phyloP scores from a whole-genome alignment of 2,888 invertebrate genomes.

The Taphrorychus bicolor region DNA sequence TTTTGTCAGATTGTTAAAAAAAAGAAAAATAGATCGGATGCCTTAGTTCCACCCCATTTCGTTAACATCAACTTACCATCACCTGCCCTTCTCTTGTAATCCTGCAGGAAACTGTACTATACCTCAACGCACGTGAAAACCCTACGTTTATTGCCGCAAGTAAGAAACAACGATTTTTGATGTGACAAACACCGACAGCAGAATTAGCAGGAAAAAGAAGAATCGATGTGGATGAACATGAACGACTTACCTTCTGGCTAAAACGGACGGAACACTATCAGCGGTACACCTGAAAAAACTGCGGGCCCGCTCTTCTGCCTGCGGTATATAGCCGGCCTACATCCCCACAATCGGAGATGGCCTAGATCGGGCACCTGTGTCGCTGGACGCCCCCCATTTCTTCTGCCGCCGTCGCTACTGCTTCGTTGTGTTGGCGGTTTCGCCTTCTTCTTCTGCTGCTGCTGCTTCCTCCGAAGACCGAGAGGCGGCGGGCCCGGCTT shows the following conservation, averaged over 20 bases:
- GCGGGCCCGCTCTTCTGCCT: slow-evolving; percentile 48
- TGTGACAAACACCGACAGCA: no score
- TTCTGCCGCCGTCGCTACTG: slow-evolving; percentile 20
- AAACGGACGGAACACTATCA: slow-evolving; percentile 36
- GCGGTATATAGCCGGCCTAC: slow-evolving; percentile 60
- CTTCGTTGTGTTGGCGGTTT: slow-evolving; percentile 7
- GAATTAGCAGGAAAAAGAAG: slow-evolving; percentile 11
- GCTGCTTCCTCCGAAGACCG: neutral
- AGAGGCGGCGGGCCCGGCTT: neutral
- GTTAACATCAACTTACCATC: no score
- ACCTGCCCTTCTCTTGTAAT: no score
- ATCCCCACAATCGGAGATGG: slow-evolving; percentile 58
- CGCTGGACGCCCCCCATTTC: slow-evolving; percentile 45
- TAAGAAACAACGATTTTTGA: no score
- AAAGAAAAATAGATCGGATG: no score
- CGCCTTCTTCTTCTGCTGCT: neutral
- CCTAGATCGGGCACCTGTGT: slow-evolving; percentile 53
- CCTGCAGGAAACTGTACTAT: no score
- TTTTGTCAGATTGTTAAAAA: no score
- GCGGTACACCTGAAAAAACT: slow-evolving; percentile 55
- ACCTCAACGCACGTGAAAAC: no score
- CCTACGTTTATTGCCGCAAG: no score
- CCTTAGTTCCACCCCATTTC: no score
- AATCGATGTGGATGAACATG: slow-evolving; percentile 28
- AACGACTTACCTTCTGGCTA: slow-evolving; percentile 29